Evolutionary conservation across 2,113 vertebrate genomes (phyloP).

Genomic region (Asarcornis scutulata): DNA sequence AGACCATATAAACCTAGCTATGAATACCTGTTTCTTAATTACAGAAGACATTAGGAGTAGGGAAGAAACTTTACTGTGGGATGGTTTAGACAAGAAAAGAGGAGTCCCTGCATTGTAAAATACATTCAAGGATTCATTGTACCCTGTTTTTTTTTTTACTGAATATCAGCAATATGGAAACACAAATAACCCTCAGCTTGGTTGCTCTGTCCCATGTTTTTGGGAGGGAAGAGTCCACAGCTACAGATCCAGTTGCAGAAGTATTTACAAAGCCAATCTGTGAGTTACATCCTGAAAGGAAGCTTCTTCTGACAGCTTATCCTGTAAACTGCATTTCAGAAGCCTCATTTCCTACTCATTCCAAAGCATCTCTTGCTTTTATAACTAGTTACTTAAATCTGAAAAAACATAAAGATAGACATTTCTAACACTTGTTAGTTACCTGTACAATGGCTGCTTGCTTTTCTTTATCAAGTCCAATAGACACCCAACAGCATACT

Average conservation of each 20-base stretch:
- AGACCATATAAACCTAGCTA: background rate
- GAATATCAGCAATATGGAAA: background rate
- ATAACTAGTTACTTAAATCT: background rate
- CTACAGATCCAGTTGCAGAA: background rate
- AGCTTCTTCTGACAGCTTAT: background rate
- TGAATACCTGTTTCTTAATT: conserved; percentile 20
- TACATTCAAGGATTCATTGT: background rate
- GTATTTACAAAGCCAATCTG: background rate
- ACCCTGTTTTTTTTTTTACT: background rate
- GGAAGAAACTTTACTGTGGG: background rate
- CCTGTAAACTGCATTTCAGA: background rate
- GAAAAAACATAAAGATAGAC: background rate
- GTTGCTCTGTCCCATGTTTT: background rate
- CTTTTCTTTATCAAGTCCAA: background rate
- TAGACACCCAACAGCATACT: background rate
- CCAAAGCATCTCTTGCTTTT: background rate
- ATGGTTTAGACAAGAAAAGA: background rate
- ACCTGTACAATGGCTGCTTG: background rate
- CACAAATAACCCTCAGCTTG: background rate
- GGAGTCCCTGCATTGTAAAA: background rate
- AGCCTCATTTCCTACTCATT: background rate
- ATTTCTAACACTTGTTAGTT: background rate
- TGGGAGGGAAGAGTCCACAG: background rate
- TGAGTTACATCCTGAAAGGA: background rate
- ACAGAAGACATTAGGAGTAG: background rate